Evolutionary conservation across 2,888 invertebrate genomes (phyloP).

Genomic region (Cheilosia grossa): DNA sequence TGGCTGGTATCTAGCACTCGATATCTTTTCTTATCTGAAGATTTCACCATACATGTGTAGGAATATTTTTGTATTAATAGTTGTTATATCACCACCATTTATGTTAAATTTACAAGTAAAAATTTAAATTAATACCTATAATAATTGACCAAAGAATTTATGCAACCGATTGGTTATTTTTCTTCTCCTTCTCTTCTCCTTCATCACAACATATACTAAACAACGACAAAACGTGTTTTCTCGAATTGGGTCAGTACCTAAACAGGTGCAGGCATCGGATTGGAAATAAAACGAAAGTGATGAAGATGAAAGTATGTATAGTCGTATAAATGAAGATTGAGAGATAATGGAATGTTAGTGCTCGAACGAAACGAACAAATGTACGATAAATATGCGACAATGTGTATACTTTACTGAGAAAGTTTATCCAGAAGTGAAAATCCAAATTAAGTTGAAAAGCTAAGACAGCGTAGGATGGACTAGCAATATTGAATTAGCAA

Average conservation of each 20-base stretch:
- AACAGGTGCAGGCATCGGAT: slow-evolving; percentile 70
- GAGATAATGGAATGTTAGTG: slow-evolving; percentile 64
- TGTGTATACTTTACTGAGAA: slow-evolving; percentile 50
- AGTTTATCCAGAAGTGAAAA: slow-evolving; percentile 32
- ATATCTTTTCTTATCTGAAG: slow-evolving; percentile 27
- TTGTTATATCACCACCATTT: slow-evolving; percentile 52
- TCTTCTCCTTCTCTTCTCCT: slow-evolving; percentile 34
- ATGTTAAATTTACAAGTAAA: slow-evolving; percentile 64
- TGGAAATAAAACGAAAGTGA: slow-evolving; percentile 72
- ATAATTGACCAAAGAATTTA: slow-evolving; percentile 62
- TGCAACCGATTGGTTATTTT: slow-evolving; percentile 56
- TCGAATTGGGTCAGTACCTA: slow-evolving; percentile 67
- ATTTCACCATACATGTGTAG: slow-evolving; percentile 52
- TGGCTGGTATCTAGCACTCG: slow-evolving; percentile 21
- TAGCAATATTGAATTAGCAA: too few relatives aligned
- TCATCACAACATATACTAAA: slow-evolving; percentile 35
- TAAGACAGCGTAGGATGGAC: too few relatives aligned
- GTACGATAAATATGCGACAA: slow-evolving; percentile 41
- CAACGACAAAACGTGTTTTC: slow-evolving; percentile 57
- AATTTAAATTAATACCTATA: slow-evolving; percentile 65
- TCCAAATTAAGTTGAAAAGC: neutral
- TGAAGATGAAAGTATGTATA: slow-evolving; percentile 69
- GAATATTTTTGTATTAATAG: slow-evolving; percentile 30
- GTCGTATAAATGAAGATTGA: slow-evolving; percentile 56
- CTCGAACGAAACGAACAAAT: slow-evolving; percentile 46